These are phyloP conservation scores for Leguminivora glycinivorella DNA, from an alignment of 1,140 invertebrate species.

Conservation along the genomic window DNA sequence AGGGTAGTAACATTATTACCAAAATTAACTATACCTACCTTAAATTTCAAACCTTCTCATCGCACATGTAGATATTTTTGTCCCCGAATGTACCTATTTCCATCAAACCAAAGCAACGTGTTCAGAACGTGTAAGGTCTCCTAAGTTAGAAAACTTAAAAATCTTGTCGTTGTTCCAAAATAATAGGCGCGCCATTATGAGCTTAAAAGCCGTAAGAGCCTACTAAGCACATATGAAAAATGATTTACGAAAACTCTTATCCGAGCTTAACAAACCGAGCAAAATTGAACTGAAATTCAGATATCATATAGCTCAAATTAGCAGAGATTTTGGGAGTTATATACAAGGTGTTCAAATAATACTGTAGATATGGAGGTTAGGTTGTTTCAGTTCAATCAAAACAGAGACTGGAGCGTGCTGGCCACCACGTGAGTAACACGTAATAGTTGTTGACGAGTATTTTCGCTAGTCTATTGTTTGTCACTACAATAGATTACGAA, in stretches of 20 bases:
- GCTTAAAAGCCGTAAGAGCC: not conserved
- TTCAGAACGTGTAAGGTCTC: not conserved
- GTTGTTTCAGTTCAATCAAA: not conserved
- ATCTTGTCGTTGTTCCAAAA: not conserved
- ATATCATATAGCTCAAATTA: not conserved
- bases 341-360: not conserved
- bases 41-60: not conserved
- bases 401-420: not conserved
- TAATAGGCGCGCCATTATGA: not conserved
- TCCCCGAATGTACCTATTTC: not conserved
- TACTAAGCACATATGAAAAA: not conserved
- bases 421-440: not conserved
- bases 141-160: not conserved
- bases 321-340: not conserved
- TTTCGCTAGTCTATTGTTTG: not conserved
- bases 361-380: not conserved
- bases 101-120: not conserved
- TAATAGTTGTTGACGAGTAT: not conserved
- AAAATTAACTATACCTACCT: too few species aligned
- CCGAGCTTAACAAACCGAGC: not conserved
- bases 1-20: too few species aligned
- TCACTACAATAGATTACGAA: conserved; percentile 1
- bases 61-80: not conserved
- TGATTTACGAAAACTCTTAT: not conserved
- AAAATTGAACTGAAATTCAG: not conserved